Percentiles rank a stretch among this genome's conserved stretches.
phyloP scores from a whole-genome alignment of 2,113 vertebrate genomes.

The Microcebus ravelobensis region DNA sequence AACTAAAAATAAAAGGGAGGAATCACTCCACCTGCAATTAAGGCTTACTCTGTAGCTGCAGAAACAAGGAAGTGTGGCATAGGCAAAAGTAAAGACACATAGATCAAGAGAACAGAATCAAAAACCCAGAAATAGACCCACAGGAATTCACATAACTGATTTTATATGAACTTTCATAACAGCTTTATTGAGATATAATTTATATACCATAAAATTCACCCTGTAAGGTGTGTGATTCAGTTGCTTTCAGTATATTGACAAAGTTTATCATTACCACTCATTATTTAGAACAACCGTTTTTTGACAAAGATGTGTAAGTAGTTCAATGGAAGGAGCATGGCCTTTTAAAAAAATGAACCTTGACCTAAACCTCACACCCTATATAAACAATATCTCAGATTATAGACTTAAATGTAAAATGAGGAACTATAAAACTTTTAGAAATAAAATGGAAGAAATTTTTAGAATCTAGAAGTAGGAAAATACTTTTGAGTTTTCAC shows the following conservation, averaged over 20 bases:
- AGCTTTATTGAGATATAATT: neutral
- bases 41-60: neutral
- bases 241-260: neutral
- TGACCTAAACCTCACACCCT: neutral
- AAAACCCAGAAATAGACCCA: neutral
- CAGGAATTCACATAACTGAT: neutral
- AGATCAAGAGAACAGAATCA: neutral
- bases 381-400: neutral
- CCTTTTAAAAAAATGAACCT: neutral
- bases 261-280: neutral
- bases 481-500: neutral
- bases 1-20: neutral
- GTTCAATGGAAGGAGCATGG: neutral
- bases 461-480: neutral
- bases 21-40: neutral
- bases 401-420: neutral
- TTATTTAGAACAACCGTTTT: neutral
- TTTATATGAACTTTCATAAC: neutral
- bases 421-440: neutral
- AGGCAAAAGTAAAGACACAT: neutral
- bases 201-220: neutral
- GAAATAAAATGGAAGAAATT: neutral
- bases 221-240: neutral
- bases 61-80: neutral
- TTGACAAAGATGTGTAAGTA: neutral